Evolutionary conservation across 2,797 vertebrate species (phyloP).

Genomic region (Rhyacichthys aspro): DNA sequence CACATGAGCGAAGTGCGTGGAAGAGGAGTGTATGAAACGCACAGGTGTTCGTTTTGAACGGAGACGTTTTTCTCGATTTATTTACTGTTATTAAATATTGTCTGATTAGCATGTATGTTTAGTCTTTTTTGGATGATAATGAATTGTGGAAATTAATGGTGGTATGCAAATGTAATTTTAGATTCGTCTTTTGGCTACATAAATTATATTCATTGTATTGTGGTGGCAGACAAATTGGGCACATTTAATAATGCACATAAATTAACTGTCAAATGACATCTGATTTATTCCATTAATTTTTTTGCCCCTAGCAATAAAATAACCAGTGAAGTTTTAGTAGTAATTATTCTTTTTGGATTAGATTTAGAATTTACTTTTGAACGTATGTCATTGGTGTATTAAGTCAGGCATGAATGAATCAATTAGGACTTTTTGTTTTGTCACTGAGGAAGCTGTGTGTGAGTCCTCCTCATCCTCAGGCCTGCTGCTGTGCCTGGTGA

Average conservation of each 20-base stretch:
- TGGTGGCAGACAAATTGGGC: not conserved
- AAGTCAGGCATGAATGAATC: constrained; percentile 3
- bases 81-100: not conserved
- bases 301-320: not conserved
- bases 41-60: constrained; percentile 54
- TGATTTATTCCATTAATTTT: constrained; percentile 11
- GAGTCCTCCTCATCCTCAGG: constrained; percentile 36
- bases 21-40: constrained; percentile 7
- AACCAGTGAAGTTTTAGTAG: not conserved
- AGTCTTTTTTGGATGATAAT: not conserved
- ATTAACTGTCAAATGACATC: constrained; percentile 5
- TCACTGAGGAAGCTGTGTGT: constrained; percentile 34
- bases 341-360: constrained; percentile 18
- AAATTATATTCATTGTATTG: constrained; percentile 7
- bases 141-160: constrained; percentile 9
- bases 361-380: constrained; percentile 7
- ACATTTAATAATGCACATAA: constrained; percentile 9
- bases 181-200: not conserved
- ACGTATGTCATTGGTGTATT: not conserved
- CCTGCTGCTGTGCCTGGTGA: constrained; percentile 32
- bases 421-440: constrained; percentile 22
- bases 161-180: not conserved
- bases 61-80: constrained; percentile 1
- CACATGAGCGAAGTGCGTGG: constrained; percentile 25
- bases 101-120: constrained; percentile 8